Percentiles rank a stretch among this genome's conserved stretches.
These are phyloP conservation scores for Alca torda DNA, from an alignment of 2,797 vertebrate genomes.

Conservation along the genomic window DNA sequence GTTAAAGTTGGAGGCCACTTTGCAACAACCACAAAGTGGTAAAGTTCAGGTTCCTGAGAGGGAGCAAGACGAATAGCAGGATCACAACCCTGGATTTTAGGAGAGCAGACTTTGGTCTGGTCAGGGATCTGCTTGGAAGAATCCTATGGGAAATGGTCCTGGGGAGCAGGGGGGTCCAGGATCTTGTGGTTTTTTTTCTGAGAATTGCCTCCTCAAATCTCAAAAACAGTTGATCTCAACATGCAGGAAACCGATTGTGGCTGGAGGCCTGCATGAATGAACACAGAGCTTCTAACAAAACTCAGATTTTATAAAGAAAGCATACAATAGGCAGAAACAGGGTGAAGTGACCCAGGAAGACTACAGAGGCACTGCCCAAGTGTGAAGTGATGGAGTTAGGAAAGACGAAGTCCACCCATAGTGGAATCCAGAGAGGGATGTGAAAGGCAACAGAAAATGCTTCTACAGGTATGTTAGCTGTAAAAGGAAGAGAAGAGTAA, in stretches of 20 bases:
- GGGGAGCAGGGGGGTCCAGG: no score
- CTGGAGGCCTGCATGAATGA: not conserved
- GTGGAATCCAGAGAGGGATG: not conserved
- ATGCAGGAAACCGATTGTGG: not conserved
- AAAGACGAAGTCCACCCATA: not conserved
- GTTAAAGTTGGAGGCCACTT: not conserved
- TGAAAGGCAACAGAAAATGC: not conserved
- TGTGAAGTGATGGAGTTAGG: no score
- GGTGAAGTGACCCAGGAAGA: no score
- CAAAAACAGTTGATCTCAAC: not conserved
- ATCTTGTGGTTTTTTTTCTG: not conserved
- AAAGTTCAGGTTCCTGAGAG: not conserved
- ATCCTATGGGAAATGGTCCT: not conserved
- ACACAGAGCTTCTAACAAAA: not conserved
- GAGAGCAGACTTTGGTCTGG: not conserved
- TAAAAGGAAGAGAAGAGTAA: not conserved
- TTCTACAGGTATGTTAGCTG: not conserved
- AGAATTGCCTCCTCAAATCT: not conserved
- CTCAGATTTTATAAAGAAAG: not conserved
- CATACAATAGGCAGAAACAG: no score
- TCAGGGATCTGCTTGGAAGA: not conserved
- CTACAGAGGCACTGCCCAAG: no score
- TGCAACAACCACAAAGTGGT: not conserved
- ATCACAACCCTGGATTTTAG: not conserved
- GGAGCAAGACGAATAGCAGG: not conserved